phyloP scores from a whole-genome alignment of 2,113 vertebrate genomes.

The Lamprotornis superbus region DNA sequence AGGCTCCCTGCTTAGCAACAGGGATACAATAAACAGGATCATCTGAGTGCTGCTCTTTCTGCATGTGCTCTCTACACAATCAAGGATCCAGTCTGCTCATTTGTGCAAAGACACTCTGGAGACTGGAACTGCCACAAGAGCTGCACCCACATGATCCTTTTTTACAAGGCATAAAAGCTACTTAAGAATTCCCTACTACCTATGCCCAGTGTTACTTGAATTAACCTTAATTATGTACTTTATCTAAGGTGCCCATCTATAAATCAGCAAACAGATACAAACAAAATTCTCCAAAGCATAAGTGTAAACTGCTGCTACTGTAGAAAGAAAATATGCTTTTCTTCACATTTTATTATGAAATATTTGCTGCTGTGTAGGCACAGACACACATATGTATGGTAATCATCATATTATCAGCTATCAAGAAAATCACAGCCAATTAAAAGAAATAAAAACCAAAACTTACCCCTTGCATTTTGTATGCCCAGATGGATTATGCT shows the following conservation, averaged over 20 bases:
- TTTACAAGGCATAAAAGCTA: not conserved
- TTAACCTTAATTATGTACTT: not conserved
- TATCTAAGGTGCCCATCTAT: not conserved
- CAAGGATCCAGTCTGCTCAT: not conserved
- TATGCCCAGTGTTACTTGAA: not conserved
- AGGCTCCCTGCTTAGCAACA: conserved; percentile 58
- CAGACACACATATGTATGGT: not conserved
- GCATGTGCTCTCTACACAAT: not conserved
- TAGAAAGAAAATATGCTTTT: not conserved
- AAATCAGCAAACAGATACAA: not conserved
- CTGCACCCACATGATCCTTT: not conserved
- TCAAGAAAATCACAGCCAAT: not conserved
- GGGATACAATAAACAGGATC: conserved; percentile 4
- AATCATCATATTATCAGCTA: not conserved
- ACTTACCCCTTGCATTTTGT: not conserved
- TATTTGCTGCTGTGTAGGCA: not conserved
- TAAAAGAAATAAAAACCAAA: not conserved
- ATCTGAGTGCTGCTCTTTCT: not conserved
- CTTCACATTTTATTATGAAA: not conserved
- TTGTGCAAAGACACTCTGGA: not conserved
- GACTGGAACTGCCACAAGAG: not conserved
- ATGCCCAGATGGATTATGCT: not conserved
- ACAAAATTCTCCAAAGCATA: not conserved
- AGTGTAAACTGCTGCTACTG: not conserved
- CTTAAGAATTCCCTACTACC: not conserved